Evolutionary conservation across 1,140 invertebrate genomes (phyloP).

Genomic region (Anoplophora glabripennis): DNA sequence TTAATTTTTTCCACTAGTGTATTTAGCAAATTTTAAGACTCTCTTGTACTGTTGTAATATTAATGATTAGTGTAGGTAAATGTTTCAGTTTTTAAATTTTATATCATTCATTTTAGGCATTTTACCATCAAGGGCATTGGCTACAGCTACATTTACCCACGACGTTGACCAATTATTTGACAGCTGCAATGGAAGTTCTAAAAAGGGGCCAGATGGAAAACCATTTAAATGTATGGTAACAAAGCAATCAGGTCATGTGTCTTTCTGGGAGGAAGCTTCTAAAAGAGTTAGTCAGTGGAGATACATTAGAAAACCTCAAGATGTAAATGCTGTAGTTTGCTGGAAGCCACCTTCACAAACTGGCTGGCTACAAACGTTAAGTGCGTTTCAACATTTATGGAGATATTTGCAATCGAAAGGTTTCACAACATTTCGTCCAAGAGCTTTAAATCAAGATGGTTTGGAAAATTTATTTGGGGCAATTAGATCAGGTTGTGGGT

Average conservation of each 20-base stretch:
- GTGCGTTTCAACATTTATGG: slow-evolving; percentile 19
- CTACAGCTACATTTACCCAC: slow-evolving; percentile 25
- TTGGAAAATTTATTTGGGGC: slow-evolving; percentile 27
- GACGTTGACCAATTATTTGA: slow-evolving; percentile 26
- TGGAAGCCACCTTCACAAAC: too few species aligned
- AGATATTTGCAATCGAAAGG: not conserved
- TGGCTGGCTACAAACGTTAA: not conserved
- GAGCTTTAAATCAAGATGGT: slow-evolving; percentile 10
- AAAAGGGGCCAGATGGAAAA: slow-evolving; percentile 17
- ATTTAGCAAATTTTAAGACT: too few species aligned
- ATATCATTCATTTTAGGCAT: slow-evolving; percentile 4
- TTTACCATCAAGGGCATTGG: slow-evolving; percentile 12
- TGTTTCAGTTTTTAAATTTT: not conserved
- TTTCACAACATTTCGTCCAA: slow-evolving; percentile 1
- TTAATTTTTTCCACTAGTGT: too few species aligned
- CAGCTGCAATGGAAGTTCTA: slow-evolving; percentile 20
- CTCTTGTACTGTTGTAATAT: too few species aligned
- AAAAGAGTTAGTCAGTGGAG: slow-evolving; percentile 18
- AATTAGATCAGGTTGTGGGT: slow-evolving; percentile 22
- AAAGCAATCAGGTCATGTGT: slow-evolving; percentile 11
- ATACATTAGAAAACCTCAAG: slow-evolving; percentile 14
- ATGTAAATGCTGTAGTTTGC: slow-evolving; percentile 1
- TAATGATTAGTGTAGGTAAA: too few species aligned
- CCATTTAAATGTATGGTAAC: slow-evolving; percentile 12
- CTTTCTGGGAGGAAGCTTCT: slow-evolving; percentile 18